Percentiles rank a stretch among this genome's conserved stretches.
These are phyloP conservation scores for Tribolium madens DNA, from an alignment of 1,140 invertebrate genomes.

Conservation along the genomic window DNA sequence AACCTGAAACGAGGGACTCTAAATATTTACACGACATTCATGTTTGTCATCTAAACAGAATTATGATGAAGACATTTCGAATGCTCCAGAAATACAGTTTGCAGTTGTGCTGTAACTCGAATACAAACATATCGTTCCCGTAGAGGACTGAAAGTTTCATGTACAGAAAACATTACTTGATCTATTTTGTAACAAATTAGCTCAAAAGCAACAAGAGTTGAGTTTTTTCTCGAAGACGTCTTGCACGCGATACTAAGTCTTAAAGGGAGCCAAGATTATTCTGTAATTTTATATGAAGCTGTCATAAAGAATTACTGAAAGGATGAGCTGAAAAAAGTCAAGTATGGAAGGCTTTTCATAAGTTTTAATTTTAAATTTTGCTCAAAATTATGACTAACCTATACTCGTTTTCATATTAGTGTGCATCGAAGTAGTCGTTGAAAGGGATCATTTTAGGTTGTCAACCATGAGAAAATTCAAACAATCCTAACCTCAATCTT, in stretches of 20 bases:
- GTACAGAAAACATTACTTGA: background rate
- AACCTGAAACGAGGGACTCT: background rate
- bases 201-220: background rate
- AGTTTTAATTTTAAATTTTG: too few species aligned
- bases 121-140: background rate
- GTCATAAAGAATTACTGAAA: too few species aligned
- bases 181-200: background rate
- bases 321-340: too few species aligned
- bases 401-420: too few species aligned
- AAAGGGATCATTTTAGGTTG: too few species aligned
- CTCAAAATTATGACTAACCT: too few species aligned
- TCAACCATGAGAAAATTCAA: too few species aligned
- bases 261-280: background rate
- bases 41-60: conserved; percentile 32
- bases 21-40: conserved; percentile 14
- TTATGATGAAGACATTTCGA: conserved; percentile 16
- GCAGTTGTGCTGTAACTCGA: background rate
- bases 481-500: too few species aligned
- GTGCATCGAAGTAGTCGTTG: too few species aligned
- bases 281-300: too few species aligned
- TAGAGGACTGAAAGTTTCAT: background rate
- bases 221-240: background rate
- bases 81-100: conserved; percentile 23
- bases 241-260: background rate
- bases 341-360: too few species aligned